Evolutionary conservation across 92 coral and sea anemone genomes (phyloP).

Genomic region (Palythoa caribaeorum): DNA sequence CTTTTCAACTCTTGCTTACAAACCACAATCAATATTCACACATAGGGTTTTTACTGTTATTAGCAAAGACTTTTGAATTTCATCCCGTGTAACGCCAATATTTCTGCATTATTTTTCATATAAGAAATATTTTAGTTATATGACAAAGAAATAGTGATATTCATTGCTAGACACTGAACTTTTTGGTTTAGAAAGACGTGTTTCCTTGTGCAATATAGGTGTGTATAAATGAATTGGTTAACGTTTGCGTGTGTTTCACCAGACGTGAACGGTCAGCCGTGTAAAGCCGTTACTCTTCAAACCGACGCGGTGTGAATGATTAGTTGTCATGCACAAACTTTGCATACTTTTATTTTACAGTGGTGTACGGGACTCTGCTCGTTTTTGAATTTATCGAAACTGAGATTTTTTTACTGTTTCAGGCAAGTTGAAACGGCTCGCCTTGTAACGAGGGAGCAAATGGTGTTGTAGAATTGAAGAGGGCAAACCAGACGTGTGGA

Average conservation of each 20-base stretch:
- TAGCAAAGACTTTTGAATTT: neutral
- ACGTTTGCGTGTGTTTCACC: neutral
- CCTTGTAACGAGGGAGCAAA: slow-evolving; percentile 10
- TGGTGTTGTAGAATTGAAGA: neutral
- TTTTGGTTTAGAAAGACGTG: neutral
- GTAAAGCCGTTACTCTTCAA: slow-evolving; percentile 2
- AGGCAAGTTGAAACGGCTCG: neutral
- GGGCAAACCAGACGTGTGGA: slow-evolving; percentile 37
- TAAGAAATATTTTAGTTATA: neutral
- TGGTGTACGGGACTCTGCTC: neutral
- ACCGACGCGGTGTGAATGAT: neutral
- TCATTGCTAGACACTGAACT: neutral
- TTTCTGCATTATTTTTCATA: neutral
- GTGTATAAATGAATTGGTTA: neutral
- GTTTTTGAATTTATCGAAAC: neutral
- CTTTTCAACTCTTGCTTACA: too few species aligned
- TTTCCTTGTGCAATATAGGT: neutral
- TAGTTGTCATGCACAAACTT: neutral
- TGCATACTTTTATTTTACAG: neutral
- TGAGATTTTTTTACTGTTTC: neutral
- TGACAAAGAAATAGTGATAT: neutral
- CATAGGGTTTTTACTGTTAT: neutral
- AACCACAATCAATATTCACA: neutral
- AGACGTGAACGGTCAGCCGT: neutral
- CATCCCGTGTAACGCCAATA: neutral